Percentiles rank a stretch among this genome's conserved stretches.
phyloP scores from a whole-genome alignment of 2,113 vertebrate species.

The Chiloscyllium plagiosum region DNA sequence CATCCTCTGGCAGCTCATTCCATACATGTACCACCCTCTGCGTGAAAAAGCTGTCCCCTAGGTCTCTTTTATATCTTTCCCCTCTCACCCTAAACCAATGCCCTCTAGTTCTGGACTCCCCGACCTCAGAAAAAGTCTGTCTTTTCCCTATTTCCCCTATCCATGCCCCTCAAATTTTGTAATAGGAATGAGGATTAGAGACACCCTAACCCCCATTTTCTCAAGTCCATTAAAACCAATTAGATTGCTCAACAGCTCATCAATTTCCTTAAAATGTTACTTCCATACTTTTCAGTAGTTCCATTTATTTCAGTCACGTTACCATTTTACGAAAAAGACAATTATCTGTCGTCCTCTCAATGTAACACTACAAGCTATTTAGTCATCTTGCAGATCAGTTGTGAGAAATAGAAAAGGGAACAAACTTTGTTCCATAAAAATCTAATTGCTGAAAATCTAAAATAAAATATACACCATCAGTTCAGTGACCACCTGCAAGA shows the following conservation, averaged over 20 bases:
- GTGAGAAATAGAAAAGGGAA: too few relatives aligned
- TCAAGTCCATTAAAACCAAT: neutral
- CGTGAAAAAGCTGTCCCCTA: too few relatives aligned
- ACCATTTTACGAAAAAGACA: neutral
- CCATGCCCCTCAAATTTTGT: too few relatives aligned
- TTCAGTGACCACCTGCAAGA: neutral
- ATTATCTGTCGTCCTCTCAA: neutral
- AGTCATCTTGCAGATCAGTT: neutral
- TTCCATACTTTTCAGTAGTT: neutral
- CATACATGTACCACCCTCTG: too few relatives aligned
- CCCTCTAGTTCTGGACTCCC: too few relatives aligned
- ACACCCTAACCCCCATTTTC: neutral
- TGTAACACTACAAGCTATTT: neutral
- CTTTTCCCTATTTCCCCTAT: too few relatives aligned
- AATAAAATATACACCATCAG: neutral
- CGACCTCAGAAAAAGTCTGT: too few relatives aligned
- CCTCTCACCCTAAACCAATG: too few relatives aligned
- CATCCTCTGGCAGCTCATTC: too few relatives aligned
- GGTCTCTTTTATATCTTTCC: too few relatives aligned
- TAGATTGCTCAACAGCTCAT: neutral
- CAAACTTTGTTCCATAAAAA: neutral
- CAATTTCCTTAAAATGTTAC: neutral
- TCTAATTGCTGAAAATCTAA: neutral
- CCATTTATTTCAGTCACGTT: neutral
- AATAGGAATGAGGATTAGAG: neutral